These are phyloP conservation scores for Leucozona laternaria DNA, from an alignment of 2,888 invertebrate species.

Conservation along the genomic window DNA sequence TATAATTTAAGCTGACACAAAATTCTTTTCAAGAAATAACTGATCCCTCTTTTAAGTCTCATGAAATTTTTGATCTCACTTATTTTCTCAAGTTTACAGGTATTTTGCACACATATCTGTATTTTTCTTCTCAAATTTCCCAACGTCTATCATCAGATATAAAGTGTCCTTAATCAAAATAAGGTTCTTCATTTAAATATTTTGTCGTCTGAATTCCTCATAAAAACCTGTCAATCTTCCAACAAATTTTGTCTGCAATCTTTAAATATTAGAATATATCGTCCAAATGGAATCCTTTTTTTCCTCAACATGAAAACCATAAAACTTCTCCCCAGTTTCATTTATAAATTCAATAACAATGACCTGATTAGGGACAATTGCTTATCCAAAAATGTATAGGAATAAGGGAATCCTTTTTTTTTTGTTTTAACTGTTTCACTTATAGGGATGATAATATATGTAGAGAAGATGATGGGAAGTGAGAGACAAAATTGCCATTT, in stretches of 20 bases:
- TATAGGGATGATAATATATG: not conserved
- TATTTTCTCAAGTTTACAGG: not conserved
- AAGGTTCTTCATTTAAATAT: conserved; percentile 24
- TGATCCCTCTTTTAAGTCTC: not conserved
- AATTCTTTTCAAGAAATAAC: not conserved
- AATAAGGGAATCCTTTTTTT: conserved; percentile 44
- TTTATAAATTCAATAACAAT: conserved; percentile 75
- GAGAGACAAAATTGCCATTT: conserved; percentile 39
- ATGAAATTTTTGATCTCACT: not conserved
- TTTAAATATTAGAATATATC: conserved; percentile 20
- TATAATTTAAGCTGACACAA: no score
- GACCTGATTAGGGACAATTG: conserved; percentile 75
- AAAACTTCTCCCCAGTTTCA: conserved; percentile 53
- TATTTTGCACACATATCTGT: not conserved
- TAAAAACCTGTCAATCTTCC: conserved; percentile 34
- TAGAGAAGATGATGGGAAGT: not conserved
- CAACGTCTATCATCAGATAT: not conserved
- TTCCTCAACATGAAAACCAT: conserved; percentile 16
- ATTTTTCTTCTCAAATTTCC: not conserved
- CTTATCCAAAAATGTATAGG: conserved; percentile 35
- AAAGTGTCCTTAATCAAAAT: conserved; percentile 16
- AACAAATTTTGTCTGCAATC: conserved; percentile 37
- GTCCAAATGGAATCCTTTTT: conserved; percentile 44
- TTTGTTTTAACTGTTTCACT: conserved; percentile 1
- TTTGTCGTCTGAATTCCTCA: conserved; percentile 27